Evolutionary conservation across 2,888 invertebrate species (phyloP), one percentile per base, ranked within the genome.

Genomic region (Apamea crenata): DNA sequence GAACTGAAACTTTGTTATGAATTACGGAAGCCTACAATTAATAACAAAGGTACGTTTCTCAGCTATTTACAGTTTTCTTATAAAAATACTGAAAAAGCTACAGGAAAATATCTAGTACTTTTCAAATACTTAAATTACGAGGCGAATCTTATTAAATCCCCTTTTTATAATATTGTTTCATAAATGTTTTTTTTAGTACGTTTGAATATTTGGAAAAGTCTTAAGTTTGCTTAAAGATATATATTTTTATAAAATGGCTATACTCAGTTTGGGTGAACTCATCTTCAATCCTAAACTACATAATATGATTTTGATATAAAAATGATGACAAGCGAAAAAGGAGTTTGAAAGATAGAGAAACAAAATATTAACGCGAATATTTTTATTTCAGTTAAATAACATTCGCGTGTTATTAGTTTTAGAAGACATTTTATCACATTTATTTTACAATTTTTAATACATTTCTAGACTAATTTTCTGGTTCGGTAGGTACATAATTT

Each of bases 191-290:
- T 77, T 72, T 67, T 83, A 82, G 47, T 78, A 73, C 36, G 44
- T 67, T 76, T 71, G 36, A 70, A 63, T 71, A 84, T 83, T 74
- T 77, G 80, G 76, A 80, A 70, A 72, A 74, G 47, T 74, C 84
- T 78, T 80, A 81, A 67, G 32, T 76, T 78, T 63, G 61, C 65
- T 59, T 76, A 72, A 5, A 68, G 7, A 66, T 73, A 77, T 70
- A 81, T 71, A 70, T 79, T 59, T 84, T 68, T 78, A 79, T 70
- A 80, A 78, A 81, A 74, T 66, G 29, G 63, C 75, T 85, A 65
- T 63, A 32, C n/a, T 56, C 78, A 84, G 53, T 82, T 81, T 85
- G 87, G 88, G 88, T 88, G 88, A 88, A 88, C 88, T 88, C 88
- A 77, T 81, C 2, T 59, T 40, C 1, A 29, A 21, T 40, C 0